These are phyloP conservation scores for Anarsia innoxiella DNA, from an alignment of 2,888 invertebrate genomes.

Conservation along the genomic window DNA sequence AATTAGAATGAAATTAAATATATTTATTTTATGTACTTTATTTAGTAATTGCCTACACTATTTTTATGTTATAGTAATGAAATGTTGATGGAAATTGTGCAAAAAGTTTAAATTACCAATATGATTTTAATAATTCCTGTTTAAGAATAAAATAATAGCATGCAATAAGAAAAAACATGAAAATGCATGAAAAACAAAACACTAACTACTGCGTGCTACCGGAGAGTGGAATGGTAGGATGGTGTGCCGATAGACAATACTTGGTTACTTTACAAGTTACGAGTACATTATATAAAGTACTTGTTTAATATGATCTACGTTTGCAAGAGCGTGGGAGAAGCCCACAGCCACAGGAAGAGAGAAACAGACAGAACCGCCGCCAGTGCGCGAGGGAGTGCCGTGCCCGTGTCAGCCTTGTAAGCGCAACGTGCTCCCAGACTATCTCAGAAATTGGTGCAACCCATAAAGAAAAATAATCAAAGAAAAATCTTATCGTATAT, in stretches of 20 bases:
- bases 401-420: slow-evolving; percentile 66
- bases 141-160: slow-evolving; percentile 17
- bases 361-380: slow-evolving; percentile 76
- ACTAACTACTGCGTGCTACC: slow-evolving; percentile 23
- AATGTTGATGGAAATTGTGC: slow-evolving; percentile 4
- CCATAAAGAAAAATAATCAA: slow-evolving; percentile 42
- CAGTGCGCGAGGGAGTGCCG: slow-evolving; percentile 68
- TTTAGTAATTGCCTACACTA: not conserved
- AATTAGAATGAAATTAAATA: too few species aligned
- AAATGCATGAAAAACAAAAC: slow-evolving; percentile 24
- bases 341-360: slow-evolving; percentile 76
- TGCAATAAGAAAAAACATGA: slow-evolving; percentile 27
- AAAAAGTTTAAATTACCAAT: slow-evolving; percentile 4
- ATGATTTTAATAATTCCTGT: slow-evolving; percentile 2
- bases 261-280: slow-evolving; percentile 16
- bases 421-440: slow-evolving; percentile 62
- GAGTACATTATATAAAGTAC: slow-evolving; percentile 23
- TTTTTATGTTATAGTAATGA: slow-evolving; percentile 1
- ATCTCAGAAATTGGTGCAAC: slow-evolving; percentile 57
- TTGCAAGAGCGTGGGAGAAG: slow-evolving; percentile 63
- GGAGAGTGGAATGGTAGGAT: slow-evolving; percentile 10
- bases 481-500: slow-evolving; percentile 52
- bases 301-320: slow-evolving; percentile 43
- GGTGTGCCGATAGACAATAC: slow-evolving; percentile 4
- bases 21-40: not conserved